Evolutionary conservation across 1,140 invertebrate genomes (phyloP), one percentile per base, ranked within the genome.

Genomic region (Drosophila lacteicornis): DNA sequence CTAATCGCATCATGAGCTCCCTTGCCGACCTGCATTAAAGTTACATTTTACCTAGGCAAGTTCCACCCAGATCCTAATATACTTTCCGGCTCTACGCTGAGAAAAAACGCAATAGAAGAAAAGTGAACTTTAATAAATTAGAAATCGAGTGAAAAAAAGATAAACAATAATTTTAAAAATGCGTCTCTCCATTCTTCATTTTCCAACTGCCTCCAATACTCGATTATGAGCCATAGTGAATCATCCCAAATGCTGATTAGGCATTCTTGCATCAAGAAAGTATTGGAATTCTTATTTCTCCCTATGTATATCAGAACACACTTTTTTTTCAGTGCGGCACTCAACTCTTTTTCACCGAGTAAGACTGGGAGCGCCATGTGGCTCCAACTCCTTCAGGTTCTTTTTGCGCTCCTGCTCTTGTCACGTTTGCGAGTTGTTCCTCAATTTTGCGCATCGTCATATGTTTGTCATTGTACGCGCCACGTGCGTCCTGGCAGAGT

Each of bases 401-500:
- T 51, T 17, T 40, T 22, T 25, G 19, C 40, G 25, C 38, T 40
- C 30, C 55, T 87, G 79, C 70, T 73, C 62, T 77, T 88, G 83
- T 87, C 80, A 86, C 83, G 84, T 87, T 83, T 63, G 67, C 75
- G 80, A 88, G 67, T 76, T 78, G 71, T 84, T 78, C 74, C 74
- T 84, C 80, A 78, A 79, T 87, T 83, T 88, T 79, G 82, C 75
- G 70, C 83, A 66, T 79, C 83, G 67, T 83, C 84, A 80, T 78
- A 77, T 74, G 71, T 79, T 79, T 61, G 67, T 49, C 62, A 59
- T 59, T 79, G 76, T 79, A 55, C 27, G 79, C 80, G 74, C 80
- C 51, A 79, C 56, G 57, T 80, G 80, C 75, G 66, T 71, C 45
- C 55, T 73, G 55, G 22, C n/a, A 2, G 38, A 19, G 70, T 74